Conservation (phyloP, 2,113 vertebrate species). For the Mesitornis unicolor region DNA sequence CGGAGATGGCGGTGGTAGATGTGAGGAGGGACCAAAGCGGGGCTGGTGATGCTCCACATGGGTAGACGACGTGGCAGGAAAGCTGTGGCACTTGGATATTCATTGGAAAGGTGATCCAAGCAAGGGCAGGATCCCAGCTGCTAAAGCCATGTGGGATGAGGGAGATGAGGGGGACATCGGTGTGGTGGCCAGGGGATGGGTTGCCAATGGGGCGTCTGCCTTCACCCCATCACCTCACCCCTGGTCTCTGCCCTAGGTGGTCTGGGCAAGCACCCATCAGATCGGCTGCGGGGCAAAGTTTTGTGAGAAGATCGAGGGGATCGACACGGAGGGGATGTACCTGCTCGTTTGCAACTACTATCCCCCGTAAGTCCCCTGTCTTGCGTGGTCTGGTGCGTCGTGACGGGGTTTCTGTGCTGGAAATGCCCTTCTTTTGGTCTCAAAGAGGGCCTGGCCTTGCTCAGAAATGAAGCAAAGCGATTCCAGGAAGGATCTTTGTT, state of each 20-base stretch:
- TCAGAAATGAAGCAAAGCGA: not conserved
- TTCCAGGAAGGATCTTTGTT: not conserved
- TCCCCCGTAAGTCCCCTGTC: conserved; percentile 67
- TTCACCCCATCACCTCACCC: not conserved
- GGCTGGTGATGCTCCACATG: not conserved
- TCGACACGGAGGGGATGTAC: conserved; percentile 62
- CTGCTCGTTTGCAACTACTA: conserved; percentile 79
- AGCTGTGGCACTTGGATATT: not conserved
- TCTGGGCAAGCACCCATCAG: conserved; percentile 68
- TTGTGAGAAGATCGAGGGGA: conserved; percentile 60
- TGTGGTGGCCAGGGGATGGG: not conserved
- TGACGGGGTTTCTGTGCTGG: not conserved
- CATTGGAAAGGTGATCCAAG: not conserved
- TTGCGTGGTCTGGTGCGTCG: not conserved
- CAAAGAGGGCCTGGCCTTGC: not conserved
- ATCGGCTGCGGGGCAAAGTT: conserved; percentile 73
- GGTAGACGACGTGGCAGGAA: not conserved
- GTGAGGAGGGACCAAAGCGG: not conserved
- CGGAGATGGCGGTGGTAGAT: not conserved
- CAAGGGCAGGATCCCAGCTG: not conserved
- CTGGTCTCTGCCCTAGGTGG: conserved; percentile 57
- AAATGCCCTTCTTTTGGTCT: not conserved
- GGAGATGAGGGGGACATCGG: not conserved
- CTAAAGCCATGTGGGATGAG: not conserved
- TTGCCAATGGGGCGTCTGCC: not conserved